Percentiles rank a stretch among this genome's conserved stretches.
These are phyloP conservation scores for Morus bassanus DNA, from an alignment of 2,797 vertebrate species.

Conservation along the genomic window DNA sequence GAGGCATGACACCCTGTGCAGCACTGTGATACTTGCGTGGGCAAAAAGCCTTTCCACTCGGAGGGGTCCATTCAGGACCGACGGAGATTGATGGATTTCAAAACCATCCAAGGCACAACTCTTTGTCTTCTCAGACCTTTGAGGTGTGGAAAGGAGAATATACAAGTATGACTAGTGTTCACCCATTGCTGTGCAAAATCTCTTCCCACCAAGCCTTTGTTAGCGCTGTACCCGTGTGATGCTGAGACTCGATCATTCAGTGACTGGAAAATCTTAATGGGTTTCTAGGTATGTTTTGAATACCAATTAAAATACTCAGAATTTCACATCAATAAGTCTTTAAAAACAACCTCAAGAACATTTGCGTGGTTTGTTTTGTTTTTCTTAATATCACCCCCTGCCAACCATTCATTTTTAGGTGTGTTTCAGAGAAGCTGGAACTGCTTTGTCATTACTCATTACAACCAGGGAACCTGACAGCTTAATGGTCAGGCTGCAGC, in stretches of 20 bases:
- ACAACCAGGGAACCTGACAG: not conserved
- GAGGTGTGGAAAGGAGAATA: not conserved
- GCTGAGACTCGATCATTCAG: not conserved
- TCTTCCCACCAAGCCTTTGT: conserved; percentile 34
- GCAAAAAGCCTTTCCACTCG: conserved; percentile 7
- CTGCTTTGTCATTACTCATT: not conserved
- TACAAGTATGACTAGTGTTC: conserved; percentile 28
- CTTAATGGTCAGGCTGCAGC: not conserved
- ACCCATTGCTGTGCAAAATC: not conserved
- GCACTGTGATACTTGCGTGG: not conserved
- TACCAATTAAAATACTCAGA: not conserved
- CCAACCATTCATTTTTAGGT: not conserved
- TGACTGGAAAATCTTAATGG: not conserved
- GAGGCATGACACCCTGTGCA: not conserved
- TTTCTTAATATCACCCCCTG: not conserved
- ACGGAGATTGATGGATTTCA: not conserved
- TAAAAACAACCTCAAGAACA: not conserved
- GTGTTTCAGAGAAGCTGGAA: not conserved
- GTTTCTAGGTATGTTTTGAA: not conserved
- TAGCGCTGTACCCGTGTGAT: not conserved
- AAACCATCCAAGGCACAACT: not conserved
- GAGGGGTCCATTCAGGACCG: not conserved
- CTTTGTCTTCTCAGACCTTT: conserved; percentile 20
- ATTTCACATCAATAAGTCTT: not conserved
- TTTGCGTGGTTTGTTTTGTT: not conserved